Percentiles rank a stretch among this genome's conserved stretches.
Evolutionary conservation across 2,888 invertebrate genomes (phyloP).

Genomic region (Argyresthia albistria): DNA sequence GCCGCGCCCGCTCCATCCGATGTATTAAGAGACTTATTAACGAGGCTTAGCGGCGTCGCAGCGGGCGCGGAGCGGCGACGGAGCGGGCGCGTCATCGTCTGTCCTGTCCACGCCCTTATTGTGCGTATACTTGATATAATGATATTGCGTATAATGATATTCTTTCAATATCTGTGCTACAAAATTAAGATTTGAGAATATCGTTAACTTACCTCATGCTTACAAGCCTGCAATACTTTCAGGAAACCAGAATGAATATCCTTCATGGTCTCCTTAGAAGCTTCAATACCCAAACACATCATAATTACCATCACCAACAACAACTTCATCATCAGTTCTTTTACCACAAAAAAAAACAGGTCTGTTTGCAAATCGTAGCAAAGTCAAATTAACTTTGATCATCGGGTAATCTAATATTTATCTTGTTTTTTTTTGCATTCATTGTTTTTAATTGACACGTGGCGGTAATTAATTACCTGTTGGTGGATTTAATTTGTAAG

Average conservation of each 20-base stretch:
- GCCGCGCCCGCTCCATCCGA: too few species aligned
- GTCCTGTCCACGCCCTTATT: too few species aligned
- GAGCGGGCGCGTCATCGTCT: too few species aligned
- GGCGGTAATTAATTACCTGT: too few species aligned
- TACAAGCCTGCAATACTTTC: slow-evolving; percentile 21
- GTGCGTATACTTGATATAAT: too few species aligned
- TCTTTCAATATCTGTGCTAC: too few species aligned
- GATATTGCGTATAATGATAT: too few species aligned
- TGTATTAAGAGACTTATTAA: too few species aligned
- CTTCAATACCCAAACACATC: not conserved
- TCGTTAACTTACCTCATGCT: slow-evolving; percentile 1
- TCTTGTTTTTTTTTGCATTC: not conserved
- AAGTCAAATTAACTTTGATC: not conserved
- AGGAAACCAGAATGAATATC: slow-evolving; percentile 20
- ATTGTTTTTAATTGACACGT: not conserved
- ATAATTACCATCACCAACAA: not conserved
- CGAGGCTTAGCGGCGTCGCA: too few species aligned
- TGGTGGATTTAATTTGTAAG: too few species aligned
- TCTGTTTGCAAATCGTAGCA: not conserved
- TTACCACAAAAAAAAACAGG: too few species aligned
- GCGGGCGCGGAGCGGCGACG: too few species aligned
- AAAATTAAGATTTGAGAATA: not conserved
- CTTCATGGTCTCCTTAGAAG: not conserved
- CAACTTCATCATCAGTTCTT: not conserved
- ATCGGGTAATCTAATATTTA: not conserved